These are phyloP conservation scores for Bombus haemorrhoidalis DNA, from an alignment of 1,140 invertebrate genomes.

Conservation along the genomic window DNA sequence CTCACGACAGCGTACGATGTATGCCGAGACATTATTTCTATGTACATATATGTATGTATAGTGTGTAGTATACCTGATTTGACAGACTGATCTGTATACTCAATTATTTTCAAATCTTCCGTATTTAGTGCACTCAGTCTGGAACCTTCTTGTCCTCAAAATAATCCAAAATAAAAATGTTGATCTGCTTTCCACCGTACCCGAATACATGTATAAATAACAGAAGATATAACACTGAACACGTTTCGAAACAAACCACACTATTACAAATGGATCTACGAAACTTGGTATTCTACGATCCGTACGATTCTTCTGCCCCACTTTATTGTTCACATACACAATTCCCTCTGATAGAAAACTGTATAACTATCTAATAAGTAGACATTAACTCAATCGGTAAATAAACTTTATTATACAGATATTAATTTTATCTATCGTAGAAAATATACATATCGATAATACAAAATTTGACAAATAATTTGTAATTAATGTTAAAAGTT, in stretches of 20 bases:
- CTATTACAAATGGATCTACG: conserved; percentile 42
- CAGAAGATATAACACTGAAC: conserved; percentile 20
- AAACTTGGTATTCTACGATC: conserved; percentile 26
- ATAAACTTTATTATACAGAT: background rate
- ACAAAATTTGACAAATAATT: background rate
- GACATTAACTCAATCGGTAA: background rate
- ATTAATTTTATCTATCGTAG: background rate
- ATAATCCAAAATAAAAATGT: background rate
- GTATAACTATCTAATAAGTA: background rate
- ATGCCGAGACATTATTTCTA: background rate
- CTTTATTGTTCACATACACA: background rate
- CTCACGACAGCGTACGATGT: background rate
- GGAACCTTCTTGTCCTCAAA: background rate
- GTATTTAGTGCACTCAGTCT: background rate
- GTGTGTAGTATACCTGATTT: conserved; percentile 32
- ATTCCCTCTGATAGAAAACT: background rate
- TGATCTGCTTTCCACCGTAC: background rate
- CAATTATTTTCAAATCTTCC: conserved; percentile 5
- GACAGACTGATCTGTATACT: conserved; percentile 33
- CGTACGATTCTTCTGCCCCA: conserved; percentile 13
- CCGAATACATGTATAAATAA: conserved; percentile 8
- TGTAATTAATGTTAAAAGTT: background rate
- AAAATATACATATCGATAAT: background rate
- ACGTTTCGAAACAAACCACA: conserved; percentile 45
- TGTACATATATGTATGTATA: background rate